phyloP scores from a whole-genome alignment of 2,113 vertebrate genomes.

The Etheostoma spectabile region DNA sequence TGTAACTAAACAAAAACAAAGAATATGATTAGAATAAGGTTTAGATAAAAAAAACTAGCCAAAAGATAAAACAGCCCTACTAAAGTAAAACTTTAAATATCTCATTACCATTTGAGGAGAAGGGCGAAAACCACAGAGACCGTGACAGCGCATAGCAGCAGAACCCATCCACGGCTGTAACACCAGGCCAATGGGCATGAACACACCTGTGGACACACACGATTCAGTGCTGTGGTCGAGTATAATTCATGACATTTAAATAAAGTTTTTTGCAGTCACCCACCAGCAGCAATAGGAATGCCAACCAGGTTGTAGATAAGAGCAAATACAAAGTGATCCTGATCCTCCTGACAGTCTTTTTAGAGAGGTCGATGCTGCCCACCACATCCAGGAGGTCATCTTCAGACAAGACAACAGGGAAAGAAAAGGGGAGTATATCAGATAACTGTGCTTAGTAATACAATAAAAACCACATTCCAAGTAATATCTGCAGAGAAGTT shows the following conservation, averaged over 20 bases:
- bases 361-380: conserved; percentile 94
- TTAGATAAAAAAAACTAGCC: background rate
- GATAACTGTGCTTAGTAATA: background rate
- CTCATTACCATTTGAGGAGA: conserved; percentile 86
- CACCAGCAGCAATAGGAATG: conserved; percentile 96
- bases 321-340: conserved; percentile 93
- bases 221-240: background rate
- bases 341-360: conserved; percentile 94
- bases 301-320: conserved; percentile 96
- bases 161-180: conserved; percentile 99
- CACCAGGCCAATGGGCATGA: conserved; percentile 92
- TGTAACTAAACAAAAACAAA: conserved; percentile 85
- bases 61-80: background rate
- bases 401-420: conserved; percentile 58
- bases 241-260: background rate
- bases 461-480: background rate
- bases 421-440: background rate
- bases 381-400: conserved; percentile 96
- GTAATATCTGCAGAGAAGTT: background rate
- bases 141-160: conserved; percentile 95
- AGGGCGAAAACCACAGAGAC: conserved; percentile 97
- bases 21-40: background rate
- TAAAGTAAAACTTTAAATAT: background rate
- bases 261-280: background rate
- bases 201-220: conserved; percentile 85